Evolutionary conservation across 2,888 invertebrate genomes (phyloP), one percentile per base, ranked within the genome.

Genomic region (Rutpela maculata): DNA sequence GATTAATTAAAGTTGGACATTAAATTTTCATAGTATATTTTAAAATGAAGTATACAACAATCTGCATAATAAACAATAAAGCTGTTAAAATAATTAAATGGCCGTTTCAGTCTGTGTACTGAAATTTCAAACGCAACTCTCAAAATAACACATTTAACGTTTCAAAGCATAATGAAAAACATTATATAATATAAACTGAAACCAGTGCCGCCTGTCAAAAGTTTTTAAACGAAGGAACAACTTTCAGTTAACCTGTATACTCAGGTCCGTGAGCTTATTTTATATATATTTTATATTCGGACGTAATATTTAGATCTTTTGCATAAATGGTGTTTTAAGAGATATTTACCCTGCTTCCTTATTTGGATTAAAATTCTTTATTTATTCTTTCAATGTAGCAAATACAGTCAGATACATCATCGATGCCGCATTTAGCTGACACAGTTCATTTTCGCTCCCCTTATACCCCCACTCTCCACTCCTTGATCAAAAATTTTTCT

Each of bases 51-150:
- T 12, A 59, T 55, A 22, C 18, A 19, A 60, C 18, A 12, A 22
- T 50, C 19, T 19, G 26, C 18, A 60, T 43, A 59, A n/a, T 9
- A 31, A 70, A 70, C 70, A 70, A 60, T 62, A 62, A 70, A 26
- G 43, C 59, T 60, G 19, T 70, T 60, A 70, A 60, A 70, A 60
- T 70, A n/a, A 62, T 60, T 70, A 70, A 70, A 22, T 43, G 19
- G 57, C 43, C 17, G 19, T 60, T 70, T 43, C 22, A 70, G 59
- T 43, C 38, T 18, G 50, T n/a, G 70, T 22, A 22, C 43, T 70
- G 12, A 62, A 60, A 70, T 70, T 70, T 70, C 0, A 19, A 59
- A 60, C 59, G 18, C n/a, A 66, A 66, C 35, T 67, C 43, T 69
- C 56, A 43, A 60, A 59, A 50, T 60, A 60, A 60, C 43, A 19